A percentile compares a stretch with the other conserved stretches of the same genome.
Conservation (phyloP, 2,888 invertebrate genomes). For the Meganola albula region DNA sequence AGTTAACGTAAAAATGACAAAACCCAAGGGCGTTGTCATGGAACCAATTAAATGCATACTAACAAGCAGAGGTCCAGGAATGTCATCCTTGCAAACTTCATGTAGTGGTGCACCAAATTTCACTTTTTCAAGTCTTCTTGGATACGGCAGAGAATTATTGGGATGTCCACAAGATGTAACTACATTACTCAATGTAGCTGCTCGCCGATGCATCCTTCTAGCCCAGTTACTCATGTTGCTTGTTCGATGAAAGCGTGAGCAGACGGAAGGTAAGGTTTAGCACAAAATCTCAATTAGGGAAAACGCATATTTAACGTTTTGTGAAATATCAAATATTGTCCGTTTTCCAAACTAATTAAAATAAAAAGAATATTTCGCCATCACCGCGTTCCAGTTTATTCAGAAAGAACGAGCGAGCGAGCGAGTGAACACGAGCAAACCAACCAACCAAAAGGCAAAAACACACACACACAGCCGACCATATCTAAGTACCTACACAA, state of each 20-base stretch:
- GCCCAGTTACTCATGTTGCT: slow-evolving; percentile 92
- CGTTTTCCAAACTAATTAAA: no score
- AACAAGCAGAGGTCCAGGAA: slow-evolving; percentile 94
- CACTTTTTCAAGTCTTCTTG: slow-evolving; percentile 92
- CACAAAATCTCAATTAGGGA: slow-evolving; percentile 19
- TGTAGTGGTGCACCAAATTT: slow-evolving; percentile 95
- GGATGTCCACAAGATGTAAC: slow-evolving; percentile 95
- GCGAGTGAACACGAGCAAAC: no score
- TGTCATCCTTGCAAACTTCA: slow-evolving; percentile 96
- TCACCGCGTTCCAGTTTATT: no score
- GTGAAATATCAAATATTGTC: no score
- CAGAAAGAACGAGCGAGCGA: no score
- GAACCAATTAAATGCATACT: slow-evolving; percentile 50
- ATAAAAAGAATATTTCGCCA: no score
- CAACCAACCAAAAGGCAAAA: no score
- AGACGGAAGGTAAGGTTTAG: slow-evolving; percentile 20
- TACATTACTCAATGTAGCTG: slow-evolving; percentile 92
- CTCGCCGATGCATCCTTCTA: slow-evolving; percentile 93
- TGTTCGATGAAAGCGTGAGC: no score
- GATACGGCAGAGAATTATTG: slow-evolving; percentile 86
- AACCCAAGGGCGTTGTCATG: slow-evolving; percentile 27
- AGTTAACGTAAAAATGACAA: slow-evolving; percentile 11
- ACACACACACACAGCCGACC: no score
- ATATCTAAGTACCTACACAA: no score
- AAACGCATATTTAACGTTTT: slow-evolving; percentile 30